Evolutionary conservation across 2,888 invertebrate genomes (phyloP), one percentile per base, ranked within the genome.

Genomic region (Hyles lineata): DNA sequence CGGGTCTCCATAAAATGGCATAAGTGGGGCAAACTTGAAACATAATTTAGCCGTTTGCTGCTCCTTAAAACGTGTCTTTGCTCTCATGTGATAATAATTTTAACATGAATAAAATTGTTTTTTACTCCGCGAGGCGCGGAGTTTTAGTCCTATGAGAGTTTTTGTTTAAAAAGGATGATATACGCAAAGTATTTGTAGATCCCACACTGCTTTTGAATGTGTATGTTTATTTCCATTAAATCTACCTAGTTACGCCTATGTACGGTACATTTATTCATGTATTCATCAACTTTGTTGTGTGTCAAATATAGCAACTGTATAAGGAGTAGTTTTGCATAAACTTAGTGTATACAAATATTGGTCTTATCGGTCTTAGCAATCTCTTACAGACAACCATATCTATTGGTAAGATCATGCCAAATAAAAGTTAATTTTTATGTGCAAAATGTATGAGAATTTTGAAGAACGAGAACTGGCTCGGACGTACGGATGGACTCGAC

Each of bases 21-120:
- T 86, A 85, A 87, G 83, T 85, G 85, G 81, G 81, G 81, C 79
- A 84, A 90, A 89, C 87, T 89, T 87, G 83, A 84, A 83, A 85
- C 86, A 86, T 88, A 86, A 87, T 87, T 88, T 87, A 81, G 80
- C 81, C 83, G 83, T 88, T 89, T 86, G 81, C 80, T 76, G 78
- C 76, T 81, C 75, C 81, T 77, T 78, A 73, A 77, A 80, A 80
- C 82, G 81, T 81, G 80, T 81, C 76, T 78, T 79, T 79, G 79
- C 81, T 81, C 76, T 80, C 78, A 80, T 79, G 74, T 80, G 77
- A 80, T 79, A 78, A 81, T 77, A 81, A 78, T 78, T 75, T 77
- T 70, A 76, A 75, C 72, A 75, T 67, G 72, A 73, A 75, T 76
- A 76, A 76, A 76, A 76, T 73, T 76, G 23, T 67, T 73, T 76